Evolutionary conservation across 1,140 invertebrate species (phyloP).

Genomic region (Oreohelix idahoensis): DNA sequence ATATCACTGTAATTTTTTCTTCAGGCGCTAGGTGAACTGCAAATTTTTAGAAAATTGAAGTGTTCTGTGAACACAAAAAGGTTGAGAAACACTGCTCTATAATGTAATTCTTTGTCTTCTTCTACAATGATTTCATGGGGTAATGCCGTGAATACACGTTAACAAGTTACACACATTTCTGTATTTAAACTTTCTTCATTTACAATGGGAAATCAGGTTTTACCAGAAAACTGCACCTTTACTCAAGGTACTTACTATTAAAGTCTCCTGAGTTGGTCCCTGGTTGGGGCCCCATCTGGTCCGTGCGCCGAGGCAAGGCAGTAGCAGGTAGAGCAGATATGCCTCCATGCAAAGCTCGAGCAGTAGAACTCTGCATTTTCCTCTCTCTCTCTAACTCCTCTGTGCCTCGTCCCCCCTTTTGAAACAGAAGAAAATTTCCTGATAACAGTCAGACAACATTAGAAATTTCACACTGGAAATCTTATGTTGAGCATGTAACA

Average conservation of each 20-base stretch:
- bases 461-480: no score
- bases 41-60: no score
- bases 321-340: constrained; percentile 64
- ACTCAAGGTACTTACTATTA: constrained; percentile 60
- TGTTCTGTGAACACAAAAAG: no score
- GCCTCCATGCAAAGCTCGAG: constrained; percentile 63
- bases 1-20: no score
- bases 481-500: neutral
- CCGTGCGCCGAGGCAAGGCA: constrained; percentile 53
- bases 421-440: neutral
- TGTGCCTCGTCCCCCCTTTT: constrained; percentile 63
- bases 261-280: constrained; percentile 64
- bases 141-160: no score
- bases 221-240: neutral
- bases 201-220: constrained; percentile 8
- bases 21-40: no score
- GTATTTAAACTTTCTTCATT: no score
- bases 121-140: no score
- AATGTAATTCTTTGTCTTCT: no score
- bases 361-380: constrained; percentile 67
- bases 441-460: no score
- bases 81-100: no score
- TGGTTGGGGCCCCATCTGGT: constrained; percentile 60
- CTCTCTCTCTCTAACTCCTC: constrained; percentile 65
- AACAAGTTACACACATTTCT: no score